A percentile compares a stretch with the other conserved stretches of the same genome.
These are phyloP conservation scores for Pollachius pollachius DNA, from an alignment of 2,113 vertebrate genomes.

Conservation along the genomic window DNA sequence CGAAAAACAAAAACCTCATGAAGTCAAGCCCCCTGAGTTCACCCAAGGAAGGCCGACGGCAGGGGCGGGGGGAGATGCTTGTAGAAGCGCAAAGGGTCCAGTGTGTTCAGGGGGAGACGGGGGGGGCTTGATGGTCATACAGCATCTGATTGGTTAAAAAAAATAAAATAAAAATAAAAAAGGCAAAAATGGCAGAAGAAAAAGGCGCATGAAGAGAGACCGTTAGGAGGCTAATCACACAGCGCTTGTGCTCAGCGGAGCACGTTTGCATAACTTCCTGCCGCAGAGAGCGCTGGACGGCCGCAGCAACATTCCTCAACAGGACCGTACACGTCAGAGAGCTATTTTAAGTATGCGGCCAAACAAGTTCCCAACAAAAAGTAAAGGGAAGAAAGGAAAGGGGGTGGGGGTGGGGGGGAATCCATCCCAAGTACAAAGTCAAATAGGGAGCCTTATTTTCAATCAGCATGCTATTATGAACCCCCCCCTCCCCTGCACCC, in stretches of 20 bases:
- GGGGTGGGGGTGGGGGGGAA: conserved; percentile 6
- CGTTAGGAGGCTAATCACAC: conserved; percentile 70
- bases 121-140: conserved; percentile 37
- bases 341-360: conserved; percentile 84
- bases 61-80: neutral
- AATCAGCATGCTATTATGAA: conserved; percentile 30
- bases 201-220: conserved; percentile 50
- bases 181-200: neutral
- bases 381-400: conserved; percentile 36
- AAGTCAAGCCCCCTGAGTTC: conserved; percentile 3
- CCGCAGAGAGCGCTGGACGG: conserved; percentile 69
- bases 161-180: neutral
- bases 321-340: conserved; percentile 83
- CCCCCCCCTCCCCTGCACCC: too few species aligned
- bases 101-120: conserved; percentile 10
- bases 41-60: conserved; percentile 2
- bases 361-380: conserved; percentile 76
- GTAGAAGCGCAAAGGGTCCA: conserved; percentile 15
- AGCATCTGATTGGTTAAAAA: conserved; percentile 28
- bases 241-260: conserved; percentile 62
- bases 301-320: conserved; percentile 80
- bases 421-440: conserved; percentile 49
- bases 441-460: conserved; percentile 55
- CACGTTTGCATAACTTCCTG: conserved; percentile 77
- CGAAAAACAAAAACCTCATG: neutral